A percentile compares a stretch with the other conserved stretches of the same genome.
Conservation (phyloP, 2,888 invertebrate species). For the Parnassius apollo region DNA sequence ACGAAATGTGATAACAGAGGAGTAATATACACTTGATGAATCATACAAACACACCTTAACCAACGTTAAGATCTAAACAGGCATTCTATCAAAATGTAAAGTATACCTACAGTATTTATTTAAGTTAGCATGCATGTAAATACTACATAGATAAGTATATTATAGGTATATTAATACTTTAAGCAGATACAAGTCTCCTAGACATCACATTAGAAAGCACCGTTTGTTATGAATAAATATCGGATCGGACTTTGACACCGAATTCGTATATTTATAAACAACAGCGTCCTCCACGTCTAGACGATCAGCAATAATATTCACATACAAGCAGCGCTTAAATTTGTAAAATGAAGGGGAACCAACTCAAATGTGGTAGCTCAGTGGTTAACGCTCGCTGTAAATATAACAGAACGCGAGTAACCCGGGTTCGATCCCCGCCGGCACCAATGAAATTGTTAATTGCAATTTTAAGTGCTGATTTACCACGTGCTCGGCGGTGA, state of each 20-base stretch:
- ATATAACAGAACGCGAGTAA: no score
- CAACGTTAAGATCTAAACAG: no score
- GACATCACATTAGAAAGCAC: constrained; percentile 1
- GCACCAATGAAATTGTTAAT: no score
- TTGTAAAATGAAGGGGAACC: background rate
- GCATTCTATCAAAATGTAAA: no score
- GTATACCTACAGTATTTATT: background rate
- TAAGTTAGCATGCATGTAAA: background rate
- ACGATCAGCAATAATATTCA: constrained; percentile 7
- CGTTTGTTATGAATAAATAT: constrained; percentile 12
- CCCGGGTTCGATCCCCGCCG: no score
- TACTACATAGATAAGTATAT: background rate
- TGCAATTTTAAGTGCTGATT: no score
- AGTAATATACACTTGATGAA: no score
- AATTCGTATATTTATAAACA: constrained; percentile 24
- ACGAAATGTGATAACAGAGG: no score
- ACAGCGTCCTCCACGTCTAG: constrained; percentile 20
- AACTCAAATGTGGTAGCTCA: no score
- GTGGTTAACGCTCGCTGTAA: no score
- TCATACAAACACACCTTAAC: no score
- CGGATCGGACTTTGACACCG: constrained; percentile 23
- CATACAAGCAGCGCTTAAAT: background rate
- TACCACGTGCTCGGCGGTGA: no score
- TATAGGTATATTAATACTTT: background rate
- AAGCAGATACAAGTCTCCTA: constrained; percentile 2